Percentiles rank a stretch among this genome's conserved stretches.
These are phyloP conservation scores for Thryonomys swinderianus DNA, from an alignment of 2,113 vertebrate genomes.

Conservation along the genomic window DNA sequence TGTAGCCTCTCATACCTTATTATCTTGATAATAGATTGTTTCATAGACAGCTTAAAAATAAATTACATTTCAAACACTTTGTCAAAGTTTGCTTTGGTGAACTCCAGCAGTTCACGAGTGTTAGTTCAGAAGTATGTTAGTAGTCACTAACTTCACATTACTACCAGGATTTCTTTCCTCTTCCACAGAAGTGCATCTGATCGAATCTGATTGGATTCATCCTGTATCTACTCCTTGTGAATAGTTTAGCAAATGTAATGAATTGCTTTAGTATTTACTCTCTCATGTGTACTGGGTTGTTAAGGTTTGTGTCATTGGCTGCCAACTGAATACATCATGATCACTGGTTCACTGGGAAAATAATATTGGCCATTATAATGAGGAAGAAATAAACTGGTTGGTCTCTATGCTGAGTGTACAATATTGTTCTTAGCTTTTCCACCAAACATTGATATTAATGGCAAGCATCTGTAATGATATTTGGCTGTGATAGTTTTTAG, in stretches of 20 bases:
- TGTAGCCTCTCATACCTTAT: constrained; percentile 92
- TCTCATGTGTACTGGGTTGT: constrained; percentile 94
- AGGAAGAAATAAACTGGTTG: constrained; percentile 93
- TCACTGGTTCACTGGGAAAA: constrained; percentile 93
- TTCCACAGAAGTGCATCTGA: constrained; percentile 92
- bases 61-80: constrained; percentile 96
- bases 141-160: constrained; percentile 94
- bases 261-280: constrained; percentile 93
- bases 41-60: constrained; percentile 96
- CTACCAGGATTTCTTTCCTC: constrained; percentile 95
- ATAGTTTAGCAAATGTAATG: constrained; percentile 96
- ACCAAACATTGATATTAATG: constrained; percentile 90
- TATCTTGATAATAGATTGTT: constrained; percentile 95
- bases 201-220: constrained; percentile 93
- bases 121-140: constrained; percentile 93
- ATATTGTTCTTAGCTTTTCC: constrained; percentile 92
- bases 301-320: constrained; percentile 92
- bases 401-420: constrained; percentile 93
- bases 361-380: constrained; percentile 93
- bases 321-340: constrained; percentile 92
- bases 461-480: constrained; percentile 93
- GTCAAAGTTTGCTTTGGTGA: constrained; percentile 95
- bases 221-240: constrained; percentile 93
- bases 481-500: constrained; percentile 93
- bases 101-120: constrained; percentile 95